Evolutionary conservation across 1,140 invertebrate genomes (phyloP), one percentile per base, ranked within the genome.

Genomic region (Cotesia glomerata): DNA sequence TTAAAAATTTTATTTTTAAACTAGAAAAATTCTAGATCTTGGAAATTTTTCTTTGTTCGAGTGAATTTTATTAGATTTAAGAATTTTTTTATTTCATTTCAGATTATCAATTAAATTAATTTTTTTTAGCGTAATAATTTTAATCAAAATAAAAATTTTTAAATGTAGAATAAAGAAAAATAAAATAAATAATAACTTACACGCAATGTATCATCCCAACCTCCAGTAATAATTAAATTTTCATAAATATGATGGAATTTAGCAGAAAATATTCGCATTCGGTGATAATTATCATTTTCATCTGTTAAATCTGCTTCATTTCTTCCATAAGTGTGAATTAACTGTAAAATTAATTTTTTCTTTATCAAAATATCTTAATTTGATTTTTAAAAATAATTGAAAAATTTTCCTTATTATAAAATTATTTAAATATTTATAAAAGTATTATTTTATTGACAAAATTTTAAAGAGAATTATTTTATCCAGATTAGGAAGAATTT

Each of bases 151-250:
- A 18, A 11, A 7, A 64, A 58, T 34, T 69, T 71, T n/a, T 2
- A 26, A 26, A 26, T 26, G 26, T 2, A 2, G 26, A 26, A 26
- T 26, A 1, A 26, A 26, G 1, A 26, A 26, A 26, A 26, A 26
- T 26, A 72, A 59, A 36, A 9, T 35, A 32, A 36, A 52, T 58
- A 45, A 49, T 14, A 54, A 68, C 18, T 76, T 79, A 84, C 84
- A 69, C 78, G 80, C 4, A 85, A 76, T 14, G 75, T 79, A 32
- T 81, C 74, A 67, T 85, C 84, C 82, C 83, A 83, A 54, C 84
- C 84, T 35, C 84, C 84, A 26, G 78, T 79, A 26, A 84, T 64
- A 35, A 85, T 77, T n/a, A 83, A 69, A 14, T 82, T 67, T 16
- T 74, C 39, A 73, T 79, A 74, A 26, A 63, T 54, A 8, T 76